Evolutionary conservation across 2,113 vertebrate species (phyloP).

Genomic region (Cricetomys ansorgei): DNA sequence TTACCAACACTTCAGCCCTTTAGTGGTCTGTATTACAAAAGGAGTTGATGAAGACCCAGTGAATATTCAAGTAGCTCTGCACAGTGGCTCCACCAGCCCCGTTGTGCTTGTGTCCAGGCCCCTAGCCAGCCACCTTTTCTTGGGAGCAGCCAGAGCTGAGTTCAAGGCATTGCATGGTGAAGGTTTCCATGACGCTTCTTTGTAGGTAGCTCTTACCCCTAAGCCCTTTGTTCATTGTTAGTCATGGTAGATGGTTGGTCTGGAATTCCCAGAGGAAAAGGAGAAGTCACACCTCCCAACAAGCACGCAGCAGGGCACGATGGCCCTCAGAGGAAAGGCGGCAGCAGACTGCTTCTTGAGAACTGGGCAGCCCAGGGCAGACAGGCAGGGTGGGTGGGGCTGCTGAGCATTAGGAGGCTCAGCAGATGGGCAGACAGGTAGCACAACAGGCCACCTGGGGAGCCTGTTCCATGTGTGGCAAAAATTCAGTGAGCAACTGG

Average conservation of each 20-base stretch:
- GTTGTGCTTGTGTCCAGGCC: conserved; percentile 88
- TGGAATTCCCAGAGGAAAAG: conserved; percentile 75
- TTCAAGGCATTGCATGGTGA: conserved; percentile 86
- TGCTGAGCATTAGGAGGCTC: conserved; percentile 41
- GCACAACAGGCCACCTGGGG: background rate
- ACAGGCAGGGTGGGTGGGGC: conserved; percentile 23
- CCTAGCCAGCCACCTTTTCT: conserved; percentile 65
- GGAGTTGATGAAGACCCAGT: conserved; percentile 86
- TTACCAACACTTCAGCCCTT: conserved; percentile 90
- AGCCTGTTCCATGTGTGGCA: conserved; percentile 63
- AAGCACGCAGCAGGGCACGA: background rate
- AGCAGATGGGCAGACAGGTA: conserved; percentile 27
- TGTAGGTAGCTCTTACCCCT: conserved; percentile 83
- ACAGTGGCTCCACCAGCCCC: conserved; percentile 82
- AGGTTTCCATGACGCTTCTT: conserved; percentile 82
- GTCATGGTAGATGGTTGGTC: conserved; percentile 69
- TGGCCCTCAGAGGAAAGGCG: conserved; percentile 3
- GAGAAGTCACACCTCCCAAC: conserved; percentile 70
- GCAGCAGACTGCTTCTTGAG: conserved; percentile 49
- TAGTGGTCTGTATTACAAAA: conserved; percentile 87
- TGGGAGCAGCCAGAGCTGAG: conserved; percentile 77
- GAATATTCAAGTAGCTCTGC: conserved; percentile 85
- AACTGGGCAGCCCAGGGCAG: conserved; percentile 46
- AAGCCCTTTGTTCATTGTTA: conserved; percentile 84
- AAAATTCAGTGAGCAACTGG: conserved; percentile 68